These are phyloP conservation scores for Saxicola maurus DNA, from an alignment of 2,797 vertebrate genomes.

Conservation along the genomic window DNA sequence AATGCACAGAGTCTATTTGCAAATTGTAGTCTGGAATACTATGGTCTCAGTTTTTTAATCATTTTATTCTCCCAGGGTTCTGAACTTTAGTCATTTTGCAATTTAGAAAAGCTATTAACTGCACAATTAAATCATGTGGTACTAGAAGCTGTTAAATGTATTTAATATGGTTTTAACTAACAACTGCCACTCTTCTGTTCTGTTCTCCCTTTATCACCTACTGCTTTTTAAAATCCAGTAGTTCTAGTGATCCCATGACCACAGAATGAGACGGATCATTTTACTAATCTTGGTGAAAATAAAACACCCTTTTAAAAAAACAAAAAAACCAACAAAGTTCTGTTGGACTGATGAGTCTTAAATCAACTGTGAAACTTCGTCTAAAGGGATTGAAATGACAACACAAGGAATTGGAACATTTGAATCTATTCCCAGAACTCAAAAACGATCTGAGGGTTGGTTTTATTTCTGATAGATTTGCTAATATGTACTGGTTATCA, in stretches of 20 bases:
- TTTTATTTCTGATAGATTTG: not conserved
- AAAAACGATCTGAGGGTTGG: not conserved
- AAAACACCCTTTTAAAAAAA: not conserved
- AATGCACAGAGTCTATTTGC: not conserved
- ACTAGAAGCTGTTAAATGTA: not conserved
- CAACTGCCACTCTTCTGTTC: not conserved
- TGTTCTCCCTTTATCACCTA: not conserved
- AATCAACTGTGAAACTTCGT: not conserved
- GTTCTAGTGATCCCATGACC: not conserved
- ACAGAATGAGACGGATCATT: not conserved
- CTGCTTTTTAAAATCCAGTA: not conserved
- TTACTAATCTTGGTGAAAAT: not conserved
- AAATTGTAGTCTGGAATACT: not conserved
- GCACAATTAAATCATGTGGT: conserved; percentile 1
- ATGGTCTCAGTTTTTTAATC: not conserved
- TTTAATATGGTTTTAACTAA: not conserved
- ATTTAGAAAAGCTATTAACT: conserved; percentile 19
- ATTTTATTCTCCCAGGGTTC: not conserved
- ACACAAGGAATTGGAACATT: not conserved
- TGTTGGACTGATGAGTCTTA: not conserved
- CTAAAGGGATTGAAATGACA: not conserved
- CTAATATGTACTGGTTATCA: not conserved
- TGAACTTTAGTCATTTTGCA: not conserved
- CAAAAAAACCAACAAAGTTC: not conserved
- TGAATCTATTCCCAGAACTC: not conserved